These are phyloP conservation scores for Echinarachnius parma DNA, from an alignment of 53 echinoderm and acorn worm genomes.

Conservation along the genomic window DNA sequence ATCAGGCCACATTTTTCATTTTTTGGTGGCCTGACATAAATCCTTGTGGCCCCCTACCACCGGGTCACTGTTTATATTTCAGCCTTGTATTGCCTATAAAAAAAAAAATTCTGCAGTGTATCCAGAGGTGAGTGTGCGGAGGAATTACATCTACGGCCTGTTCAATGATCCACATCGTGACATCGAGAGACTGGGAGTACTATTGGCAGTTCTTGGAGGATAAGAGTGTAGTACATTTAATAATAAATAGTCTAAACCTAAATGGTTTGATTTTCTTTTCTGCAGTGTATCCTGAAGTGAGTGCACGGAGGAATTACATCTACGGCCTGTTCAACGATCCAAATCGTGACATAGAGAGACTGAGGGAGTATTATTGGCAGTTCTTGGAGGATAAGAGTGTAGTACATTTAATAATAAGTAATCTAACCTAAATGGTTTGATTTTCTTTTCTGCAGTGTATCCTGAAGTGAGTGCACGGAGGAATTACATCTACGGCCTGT, in stretches of 20 bases:
- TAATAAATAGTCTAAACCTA: too few relatives aligned
- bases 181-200: conserved; percentile 1
- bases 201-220: conserved; percentile 6
- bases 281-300: conserved; percentile 8
- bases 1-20: too few relatives aligned
- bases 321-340: not conserved
- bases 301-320: conserved; percentile 9
- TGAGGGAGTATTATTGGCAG: conserved; percentile 12
- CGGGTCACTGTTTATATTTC: too few relatives aligned
- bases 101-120: conserved; percentile 8
- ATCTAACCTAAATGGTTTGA: too few relatives aligned
- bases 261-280: too few relatives aligned
- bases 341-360: not conserved
- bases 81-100: too few relatives aligned
- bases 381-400: conserved; percentile 2
- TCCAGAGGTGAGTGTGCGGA: conserved; percentile 8
- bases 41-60: too few relatives aligned
- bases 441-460: conserved; percentile 6
- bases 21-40: too few relatives aligned
- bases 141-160: conserved; percentile 7
- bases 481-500: conserved; percentile 7
- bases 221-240: too few relatives aligned
- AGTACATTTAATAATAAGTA: too few relatives aligned
- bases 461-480: conserved; percentile 8
- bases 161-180: not conserved